phyloP scores from a whole-genome alignment of 1,140 invertebrate genomes.

The Nasonia longicornis region DNA sequence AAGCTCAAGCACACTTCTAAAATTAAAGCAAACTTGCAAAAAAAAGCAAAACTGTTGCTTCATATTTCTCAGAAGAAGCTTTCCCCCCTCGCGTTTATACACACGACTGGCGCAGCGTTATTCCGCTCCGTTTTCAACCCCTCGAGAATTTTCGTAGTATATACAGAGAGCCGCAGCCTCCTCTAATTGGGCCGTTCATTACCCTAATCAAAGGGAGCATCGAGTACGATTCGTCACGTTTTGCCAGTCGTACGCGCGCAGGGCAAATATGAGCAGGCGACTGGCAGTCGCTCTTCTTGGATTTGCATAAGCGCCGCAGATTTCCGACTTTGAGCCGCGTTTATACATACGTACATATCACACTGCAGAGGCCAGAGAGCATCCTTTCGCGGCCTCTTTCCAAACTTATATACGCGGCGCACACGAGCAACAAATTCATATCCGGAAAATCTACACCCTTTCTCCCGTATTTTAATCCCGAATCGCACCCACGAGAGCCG shows the following conservation, averaged over 20 bases:
- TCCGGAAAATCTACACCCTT: background rate
- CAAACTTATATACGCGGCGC: background rate
- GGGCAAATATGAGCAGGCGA: constrained; percentile 2
- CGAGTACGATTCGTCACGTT: constrained; percentile 35
- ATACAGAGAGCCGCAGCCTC: background rate
- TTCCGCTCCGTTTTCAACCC: background rate
- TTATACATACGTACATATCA: background rate
- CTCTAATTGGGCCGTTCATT: constrained; percentile 46
- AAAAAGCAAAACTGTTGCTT: no score
- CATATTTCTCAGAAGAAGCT: background rate
- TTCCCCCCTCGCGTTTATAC: background rate
- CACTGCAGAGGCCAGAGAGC: background rate
- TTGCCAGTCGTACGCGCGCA: background rate
- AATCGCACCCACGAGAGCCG: background rate
- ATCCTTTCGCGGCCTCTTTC: background rate
- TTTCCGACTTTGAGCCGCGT: constrained; percentile 9
- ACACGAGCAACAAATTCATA: background rate
- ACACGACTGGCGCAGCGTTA: background rate
- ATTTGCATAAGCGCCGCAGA: constrained; percentile 36
- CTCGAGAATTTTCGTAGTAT: background rate
- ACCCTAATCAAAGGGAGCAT: constrained; percentile 42
- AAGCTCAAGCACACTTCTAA: no score
- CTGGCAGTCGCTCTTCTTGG: background rate
- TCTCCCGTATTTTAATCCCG: constrained; percentile 15
- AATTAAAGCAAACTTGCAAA: no score